These are phyloP conservation scores for Resseliella maxima DNA, from an alignment of 2,888 invertebrate species.

Conservation along the genomic window DNA sequence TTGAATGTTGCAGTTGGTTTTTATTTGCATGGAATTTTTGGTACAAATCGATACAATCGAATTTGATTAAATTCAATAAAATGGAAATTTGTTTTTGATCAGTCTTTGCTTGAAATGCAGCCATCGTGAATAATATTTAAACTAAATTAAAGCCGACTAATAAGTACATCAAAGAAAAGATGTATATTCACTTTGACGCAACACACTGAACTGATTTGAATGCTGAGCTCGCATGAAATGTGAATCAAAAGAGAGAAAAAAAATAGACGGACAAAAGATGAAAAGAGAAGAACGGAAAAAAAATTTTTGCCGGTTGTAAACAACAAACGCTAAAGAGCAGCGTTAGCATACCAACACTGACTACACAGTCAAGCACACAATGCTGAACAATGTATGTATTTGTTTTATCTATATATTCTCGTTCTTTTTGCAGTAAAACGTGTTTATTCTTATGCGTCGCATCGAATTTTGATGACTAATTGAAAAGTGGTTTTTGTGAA, in stretches of 20 bases:
- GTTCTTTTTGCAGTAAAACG: background rate
- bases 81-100: slow-evolving; percentile 46
- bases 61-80: background rate
- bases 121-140: background rate
- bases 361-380: background rate
- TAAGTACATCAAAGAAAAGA: background rate
- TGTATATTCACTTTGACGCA: background rate
- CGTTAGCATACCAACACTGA: background rate
- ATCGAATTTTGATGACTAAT: background rate
- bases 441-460: no score
- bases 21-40: background rate
- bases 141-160: background rate
- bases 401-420: background rate
- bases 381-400: background rate
- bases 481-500: no score
- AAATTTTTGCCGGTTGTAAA: no score
- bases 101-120: background rate
- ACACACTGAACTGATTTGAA: background rate
- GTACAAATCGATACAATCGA: slow-evolving; percentile 19
- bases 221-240: background rate
- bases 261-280: background rate
- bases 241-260: background rate
- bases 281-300: no score
- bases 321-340: background rate
- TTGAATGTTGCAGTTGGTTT: background rate